Evolutionary conservation across 2,113 vertebrate genomes (phyloP).

Genomic region (Arizona elegans): DNA sequence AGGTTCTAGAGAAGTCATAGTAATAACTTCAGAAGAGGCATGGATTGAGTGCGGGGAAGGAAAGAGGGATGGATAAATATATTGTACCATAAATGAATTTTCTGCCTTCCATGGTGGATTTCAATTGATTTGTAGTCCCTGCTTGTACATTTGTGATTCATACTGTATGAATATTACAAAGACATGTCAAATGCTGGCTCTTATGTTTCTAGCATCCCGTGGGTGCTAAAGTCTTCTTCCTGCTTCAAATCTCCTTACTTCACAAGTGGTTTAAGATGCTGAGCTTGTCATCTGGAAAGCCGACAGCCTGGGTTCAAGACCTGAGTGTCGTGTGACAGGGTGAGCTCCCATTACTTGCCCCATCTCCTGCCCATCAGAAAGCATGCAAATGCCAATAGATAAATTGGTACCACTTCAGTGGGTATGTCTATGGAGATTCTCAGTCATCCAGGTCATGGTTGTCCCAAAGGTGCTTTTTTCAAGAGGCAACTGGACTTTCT

Average conservation of each 20-base stretch:
- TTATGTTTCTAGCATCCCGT: neutral
- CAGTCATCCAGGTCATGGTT: too few species aligned
- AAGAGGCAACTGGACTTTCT: too few species aligned
- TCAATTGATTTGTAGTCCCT: neutral
- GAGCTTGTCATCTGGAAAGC: neutral
- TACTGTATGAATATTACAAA: neutral
- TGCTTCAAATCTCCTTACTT: neutral
- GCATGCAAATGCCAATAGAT: neutral
- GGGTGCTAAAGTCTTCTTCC: neutral
- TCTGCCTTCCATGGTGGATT: neutral
- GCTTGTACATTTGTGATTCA: neutral
- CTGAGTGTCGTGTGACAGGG: neutral
- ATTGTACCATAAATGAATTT: neutral
- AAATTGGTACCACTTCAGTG: neutral
- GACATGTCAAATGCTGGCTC: neutral
- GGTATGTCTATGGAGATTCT: neutral
- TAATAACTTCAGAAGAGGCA: neutral
- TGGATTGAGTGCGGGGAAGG: neutral
- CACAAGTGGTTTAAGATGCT: neutral
- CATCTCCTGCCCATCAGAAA: neutral
- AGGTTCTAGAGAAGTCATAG: neutral
- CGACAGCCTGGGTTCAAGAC: neutral
- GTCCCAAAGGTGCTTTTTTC: too few species aligned
- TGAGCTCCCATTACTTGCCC: neutral
- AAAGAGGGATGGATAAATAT: neutral